Evolutionary conservation across 2,888 invertebrate species (phyloP), one percentile per base, ranked within the genome.

Genomic region (Miltochrista miniata): DNA sequence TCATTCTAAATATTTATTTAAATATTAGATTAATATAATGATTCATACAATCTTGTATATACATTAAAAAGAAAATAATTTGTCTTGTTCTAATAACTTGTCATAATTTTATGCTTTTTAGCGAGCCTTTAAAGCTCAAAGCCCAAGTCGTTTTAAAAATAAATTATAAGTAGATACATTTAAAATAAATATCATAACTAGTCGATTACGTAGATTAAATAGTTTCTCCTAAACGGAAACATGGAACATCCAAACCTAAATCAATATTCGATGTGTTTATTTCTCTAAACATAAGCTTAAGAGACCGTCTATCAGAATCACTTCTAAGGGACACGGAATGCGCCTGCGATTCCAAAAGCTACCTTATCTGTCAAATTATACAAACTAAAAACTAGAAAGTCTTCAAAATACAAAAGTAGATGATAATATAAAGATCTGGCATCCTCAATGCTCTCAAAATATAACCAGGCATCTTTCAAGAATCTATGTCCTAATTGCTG

Each of bases 271-370:
- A 3, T 1, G 18, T 24, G 18, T 24, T 5, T 24, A 24, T 4
- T 24, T 24, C 3, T 4, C 18, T 24, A 24, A 24, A 24, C 18
- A 24, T 24, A 24, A 24, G 18, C 18, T 24, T 24, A 24, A 5
- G 18, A 4, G 18, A 5, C 18, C 2, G 33, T 11, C 33, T 33
- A 33, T 33, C 33, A 33, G 5, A 24, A 24, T 24, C 18, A 24
- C 18, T 24, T 24, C 18, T 24, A 4, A 24, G 3, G 2, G 18
- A 24, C 18, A 24, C 38, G 59, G 64, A 69, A 66, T 53, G 46
- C 70, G 65, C 65, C 65, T 44, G 65, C 65, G 70, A 66, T 62
- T 61, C 62, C 44, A n/a, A 45, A 24, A 24, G 10, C n/a, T 14
- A 33, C 33, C 18, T 24, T 24, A 24, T 24, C 18, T 41, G 12